phyloP scores from a whole-genome alignment of 2,113 vertebrate species.

The Pomatostomus ruficeps region DNA sequence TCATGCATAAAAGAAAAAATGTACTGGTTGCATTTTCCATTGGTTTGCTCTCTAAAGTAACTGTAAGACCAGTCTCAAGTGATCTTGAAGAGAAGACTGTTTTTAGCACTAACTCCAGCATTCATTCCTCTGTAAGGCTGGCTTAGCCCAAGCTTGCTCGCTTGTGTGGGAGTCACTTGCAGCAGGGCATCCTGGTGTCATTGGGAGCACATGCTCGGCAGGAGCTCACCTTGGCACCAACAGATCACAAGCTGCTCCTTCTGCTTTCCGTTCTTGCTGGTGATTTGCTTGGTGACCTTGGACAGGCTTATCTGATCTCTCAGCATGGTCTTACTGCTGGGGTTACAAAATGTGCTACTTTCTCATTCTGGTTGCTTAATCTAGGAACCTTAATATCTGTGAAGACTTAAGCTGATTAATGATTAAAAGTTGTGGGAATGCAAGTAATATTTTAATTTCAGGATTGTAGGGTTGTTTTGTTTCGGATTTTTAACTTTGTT shows the following conservation, averaged over 20 bases:
- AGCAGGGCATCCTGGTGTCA: accelerated
- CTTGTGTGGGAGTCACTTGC: neutral
- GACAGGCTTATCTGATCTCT: neutral
- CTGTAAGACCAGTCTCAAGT: neutral
- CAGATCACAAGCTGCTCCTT: neutral
- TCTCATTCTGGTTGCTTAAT: neutral
- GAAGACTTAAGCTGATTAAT: neutral
- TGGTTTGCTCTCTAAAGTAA: neutral
- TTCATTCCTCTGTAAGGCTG: neutral
- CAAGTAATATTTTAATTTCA: neutral
- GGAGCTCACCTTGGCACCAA: accelerated
- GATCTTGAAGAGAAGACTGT: neutral
- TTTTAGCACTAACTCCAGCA: neutral
- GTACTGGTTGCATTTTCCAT: neutral
- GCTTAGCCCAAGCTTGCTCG: neutral
- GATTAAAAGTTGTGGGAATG: neutral
- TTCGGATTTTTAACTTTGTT: neutral
- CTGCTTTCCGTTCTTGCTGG: neutral
- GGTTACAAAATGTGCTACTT: neutral
- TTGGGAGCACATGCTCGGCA: accelerated
- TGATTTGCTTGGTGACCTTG: neutral
- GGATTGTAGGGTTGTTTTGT: neutral
- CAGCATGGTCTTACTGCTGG: neutral
- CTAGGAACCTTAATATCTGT: neutral
- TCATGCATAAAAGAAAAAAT: neutral